Evolutionary conservation across 1,140 invertebrate species (phyloP).

Genomic region (Caenorhabditis tropicalis): DNA sequence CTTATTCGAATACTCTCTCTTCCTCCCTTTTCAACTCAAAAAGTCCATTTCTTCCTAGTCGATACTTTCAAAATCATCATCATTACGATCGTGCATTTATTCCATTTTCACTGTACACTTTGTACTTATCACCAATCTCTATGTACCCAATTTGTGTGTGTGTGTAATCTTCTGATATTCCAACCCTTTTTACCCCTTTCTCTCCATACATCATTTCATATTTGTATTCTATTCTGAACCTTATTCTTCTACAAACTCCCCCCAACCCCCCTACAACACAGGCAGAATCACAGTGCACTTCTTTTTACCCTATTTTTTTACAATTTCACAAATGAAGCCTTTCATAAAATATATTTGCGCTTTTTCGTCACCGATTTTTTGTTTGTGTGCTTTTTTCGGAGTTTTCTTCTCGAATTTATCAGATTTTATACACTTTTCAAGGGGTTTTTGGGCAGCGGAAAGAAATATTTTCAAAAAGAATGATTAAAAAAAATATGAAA

Average conservation of each 20-base stretch:
- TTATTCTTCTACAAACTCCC: too few relatives aligned
- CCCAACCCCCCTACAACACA: too few relatives aligned
- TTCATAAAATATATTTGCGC: too few relatives aligned
- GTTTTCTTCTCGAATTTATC: too few relatives aligned
- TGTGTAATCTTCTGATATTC: neutral
- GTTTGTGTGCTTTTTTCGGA: too few relatives aligned
- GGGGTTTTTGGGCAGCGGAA: too few relatives aligned
- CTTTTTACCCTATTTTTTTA: too few relatives aligned
- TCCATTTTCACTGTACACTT: constrained; percentile 17
- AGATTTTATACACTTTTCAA: too few relatives aligned
- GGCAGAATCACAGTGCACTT: neutral
- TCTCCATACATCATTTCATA: neutral
- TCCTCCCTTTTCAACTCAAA: neutral
- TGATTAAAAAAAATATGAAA: too few relatives aligned
- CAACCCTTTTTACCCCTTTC: neutral
- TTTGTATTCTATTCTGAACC: neutral
- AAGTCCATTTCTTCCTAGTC: neutral
- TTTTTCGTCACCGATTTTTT: too few relatives aligned
- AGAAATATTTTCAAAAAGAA: too few relatives aligned
- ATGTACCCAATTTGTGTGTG: neutral
- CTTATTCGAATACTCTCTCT: too few relatives aligned
- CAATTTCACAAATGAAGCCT: neutral
- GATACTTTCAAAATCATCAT: neutral
- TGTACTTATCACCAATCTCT: neutral
- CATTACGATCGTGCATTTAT: neutral